Conservation (phyloP, 2,888 invertebrate genomes). For the Celastrina argiolus region DNA sequence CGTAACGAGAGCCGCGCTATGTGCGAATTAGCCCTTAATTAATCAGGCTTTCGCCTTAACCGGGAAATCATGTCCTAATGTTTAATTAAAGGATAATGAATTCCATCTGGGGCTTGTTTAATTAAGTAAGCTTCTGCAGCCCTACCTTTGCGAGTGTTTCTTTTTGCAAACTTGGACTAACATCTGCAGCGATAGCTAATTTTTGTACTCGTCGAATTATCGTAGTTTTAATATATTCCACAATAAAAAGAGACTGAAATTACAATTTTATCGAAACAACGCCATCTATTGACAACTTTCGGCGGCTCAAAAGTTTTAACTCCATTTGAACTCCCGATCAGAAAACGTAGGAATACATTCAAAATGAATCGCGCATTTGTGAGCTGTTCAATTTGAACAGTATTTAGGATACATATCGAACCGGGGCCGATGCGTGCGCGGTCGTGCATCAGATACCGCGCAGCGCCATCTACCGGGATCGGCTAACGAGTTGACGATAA, state of each 20-base stretch:
- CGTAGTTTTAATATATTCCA: no score
- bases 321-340: no score
- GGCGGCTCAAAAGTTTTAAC: no score
- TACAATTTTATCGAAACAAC: no score
- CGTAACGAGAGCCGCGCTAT: constrained; percentile 29
- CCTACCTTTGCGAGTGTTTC: background rate
- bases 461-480: constrained; percentile 56
- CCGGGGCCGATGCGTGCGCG: constrained; percentile 34
- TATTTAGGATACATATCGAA: no score
- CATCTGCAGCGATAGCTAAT: background rate
- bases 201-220: no score
- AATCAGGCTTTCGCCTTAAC: constrained; percentile 52
- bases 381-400: no score
- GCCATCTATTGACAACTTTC: no score
- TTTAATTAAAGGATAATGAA: constrained; percentile 68
- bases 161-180: background rate
- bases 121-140: constrained; percentile 44
- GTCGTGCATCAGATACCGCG: constrained; percentile 67
- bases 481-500: constrained; percentile 6
- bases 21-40: constrained; percentile 46
- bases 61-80: constrained; percentile 61
- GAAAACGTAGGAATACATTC: no score
- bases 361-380: no score
- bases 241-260: no score
- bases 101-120: constrained; percentile 58